Evolutionary conservation across 2,888 invertebrate species (phyloP).

Genomic region (Disparrhopalites patrizii): DNA sequence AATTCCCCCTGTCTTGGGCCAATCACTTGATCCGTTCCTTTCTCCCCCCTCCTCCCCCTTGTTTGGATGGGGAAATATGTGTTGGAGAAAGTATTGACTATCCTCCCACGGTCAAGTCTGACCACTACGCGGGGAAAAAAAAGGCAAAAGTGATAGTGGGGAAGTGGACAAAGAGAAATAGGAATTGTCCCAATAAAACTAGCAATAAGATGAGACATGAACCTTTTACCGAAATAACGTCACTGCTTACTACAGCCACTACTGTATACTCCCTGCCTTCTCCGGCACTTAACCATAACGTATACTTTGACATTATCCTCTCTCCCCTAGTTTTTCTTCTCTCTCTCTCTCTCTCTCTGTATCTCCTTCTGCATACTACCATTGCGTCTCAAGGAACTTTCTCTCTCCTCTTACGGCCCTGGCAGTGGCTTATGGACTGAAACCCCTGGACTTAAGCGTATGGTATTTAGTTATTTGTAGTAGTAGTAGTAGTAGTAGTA

Average conservation of each 20-base stretch:
- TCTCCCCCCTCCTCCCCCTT: too few species aligned
- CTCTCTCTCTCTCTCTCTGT: not conserved
- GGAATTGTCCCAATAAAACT: constrained; percentile 26
- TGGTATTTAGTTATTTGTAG: too few species aligned
- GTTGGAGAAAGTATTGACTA: not conserved
- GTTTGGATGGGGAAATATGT: constrained; percentile 1
- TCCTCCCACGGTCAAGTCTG: too few species aligned
- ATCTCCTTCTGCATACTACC: not conserved
- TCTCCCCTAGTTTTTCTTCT: not conserved
- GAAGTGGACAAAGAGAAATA: constrained; percentile 38
- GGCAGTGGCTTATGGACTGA: too few species aligned
- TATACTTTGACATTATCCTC: not conserved
- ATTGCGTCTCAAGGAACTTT: not conserved
- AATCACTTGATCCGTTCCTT: too few species aligned
- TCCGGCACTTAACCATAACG: not conserved
- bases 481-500: too few species aligned
- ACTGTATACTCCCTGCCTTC: not conserved
- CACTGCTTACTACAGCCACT: not conserved
- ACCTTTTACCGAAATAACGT: constrained; percentile 49
- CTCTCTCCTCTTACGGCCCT: not conserved
- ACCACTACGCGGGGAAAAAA: not conserved
- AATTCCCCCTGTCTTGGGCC: too few species aligned
- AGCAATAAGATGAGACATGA: constrained; percentile 37
- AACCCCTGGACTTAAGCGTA: too few species aligned
- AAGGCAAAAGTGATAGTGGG: not conserved